Percentiles rank a stretch among this genome's conserved stretches.
Conservation (phyloP, 2,888 invertebrate species). For the Leucozona laternaria region DNA sequence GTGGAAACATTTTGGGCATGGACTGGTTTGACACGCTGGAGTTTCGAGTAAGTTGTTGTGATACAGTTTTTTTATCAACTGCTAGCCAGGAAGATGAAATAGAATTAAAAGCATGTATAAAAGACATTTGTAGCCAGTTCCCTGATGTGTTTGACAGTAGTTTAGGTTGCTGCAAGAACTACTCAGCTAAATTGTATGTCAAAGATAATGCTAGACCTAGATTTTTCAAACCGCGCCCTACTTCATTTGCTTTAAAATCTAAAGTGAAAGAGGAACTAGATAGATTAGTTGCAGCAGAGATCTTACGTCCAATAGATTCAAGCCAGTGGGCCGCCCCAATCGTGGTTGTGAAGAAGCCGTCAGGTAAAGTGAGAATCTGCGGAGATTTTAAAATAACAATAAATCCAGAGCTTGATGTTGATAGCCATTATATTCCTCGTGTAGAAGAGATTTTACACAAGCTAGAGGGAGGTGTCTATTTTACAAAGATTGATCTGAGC, state of each 20-base stretch:
- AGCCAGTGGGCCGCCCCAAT: slow-evolving; percentile 4
- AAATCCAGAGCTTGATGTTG: slow-evolving; percentile 13
- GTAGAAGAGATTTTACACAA: slow-evolving; percentile 12
- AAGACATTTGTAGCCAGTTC: slow-evolving; percentile 1
- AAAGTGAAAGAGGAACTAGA: slow-evolving; percentile 15
- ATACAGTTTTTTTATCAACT: slow-evolving; percentile 5
- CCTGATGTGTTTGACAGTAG: background rate
- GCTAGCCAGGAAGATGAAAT: background rate
- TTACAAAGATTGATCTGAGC: slow-evolving; percentile 4
- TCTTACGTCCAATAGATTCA: slow-evolving; percentile 3
- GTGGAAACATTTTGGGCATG: slow-evolving; percentile 3
- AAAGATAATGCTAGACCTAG: slow-evolving; percentile 9
- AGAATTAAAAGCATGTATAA: slow-evolving; percentile 1
- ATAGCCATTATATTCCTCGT: slow-evolving; percentile 8
- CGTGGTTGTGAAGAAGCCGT: background rate
- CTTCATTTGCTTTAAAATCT: slow-evolving; percentile 11
- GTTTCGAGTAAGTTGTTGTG: slow-evolving; percentile 18
- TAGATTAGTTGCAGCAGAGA: background rate
- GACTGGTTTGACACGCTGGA: slow-evolving; percentile 6
- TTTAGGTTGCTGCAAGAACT: background rate
- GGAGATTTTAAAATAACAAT: slow-evolving; percentile 16
- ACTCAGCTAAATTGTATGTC: slow-evolving; percentile 15
- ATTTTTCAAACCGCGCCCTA: slow-evolving; percentile 24
- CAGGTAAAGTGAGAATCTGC: slow-evolving; percentile 15
- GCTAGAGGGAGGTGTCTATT: background rate